A percentile compares a stretch with the other conserved stretches of the same genome.
Evolutionary conservation across 1,140 invertebrate genomes (phyloP).

Genomic region (Pantala flavescens): DNA sequence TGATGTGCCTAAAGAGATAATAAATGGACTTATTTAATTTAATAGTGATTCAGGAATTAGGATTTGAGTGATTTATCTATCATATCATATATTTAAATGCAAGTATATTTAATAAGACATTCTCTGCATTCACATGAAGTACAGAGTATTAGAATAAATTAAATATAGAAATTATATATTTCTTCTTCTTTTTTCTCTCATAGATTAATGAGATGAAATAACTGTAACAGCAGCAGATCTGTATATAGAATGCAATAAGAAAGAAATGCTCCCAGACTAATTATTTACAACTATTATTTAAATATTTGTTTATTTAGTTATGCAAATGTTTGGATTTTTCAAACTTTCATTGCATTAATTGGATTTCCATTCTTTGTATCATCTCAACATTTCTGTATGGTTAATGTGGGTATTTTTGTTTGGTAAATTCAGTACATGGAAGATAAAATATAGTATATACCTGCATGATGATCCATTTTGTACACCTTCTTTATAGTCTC

Average conservation of each 20-base stretch:
- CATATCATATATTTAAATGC: neutral
- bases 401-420: too few relatives aligned
- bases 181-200: neutral
- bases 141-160: neutral
- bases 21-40: neutral
- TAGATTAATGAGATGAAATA: neutral
- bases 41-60: neutral
- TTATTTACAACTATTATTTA: too few relatives aligned
- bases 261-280: neutral
- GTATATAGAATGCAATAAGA: neutral
- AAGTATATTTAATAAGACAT: neutral
- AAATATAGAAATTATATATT: neutral
- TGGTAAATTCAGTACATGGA: too few relatives aligned
- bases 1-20: neutral
- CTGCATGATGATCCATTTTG: constrained; percentile 73
- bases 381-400: too few relatives aligned
- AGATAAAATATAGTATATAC: too few relatives aligned
- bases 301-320: too few relatives aligned
- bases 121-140: neutral
- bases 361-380: too few relatives aligned
- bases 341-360: too few relatives aligned
- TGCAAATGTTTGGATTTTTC: too few relatives aligned
- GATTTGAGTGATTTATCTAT: neutral
- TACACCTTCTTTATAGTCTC: constrained; percentile 68
- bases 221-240: neutral